Percentiles rank a stretch among this genome's conserved stretches.
These are phyloP conservation scores for Dasyurus viverrinus DNA, from an alignment of 2,113 vertebrate species.

Conservation along the genomic window DNA sequence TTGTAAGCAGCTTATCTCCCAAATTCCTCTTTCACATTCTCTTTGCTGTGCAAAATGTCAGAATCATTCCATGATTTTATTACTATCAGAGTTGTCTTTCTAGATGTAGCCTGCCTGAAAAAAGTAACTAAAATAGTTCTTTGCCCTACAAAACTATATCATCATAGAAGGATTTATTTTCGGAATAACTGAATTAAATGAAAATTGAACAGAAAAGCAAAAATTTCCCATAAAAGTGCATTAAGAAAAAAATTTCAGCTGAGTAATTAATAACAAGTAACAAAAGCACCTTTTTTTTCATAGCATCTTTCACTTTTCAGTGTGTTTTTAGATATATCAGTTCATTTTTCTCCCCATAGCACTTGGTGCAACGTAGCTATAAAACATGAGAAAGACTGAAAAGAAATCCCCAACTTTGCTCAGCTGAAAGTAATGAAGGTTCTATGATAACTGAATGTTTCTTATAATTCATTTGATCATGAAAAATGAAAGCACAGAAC, in stretches of 20 bases:
- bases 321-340: not conserved
- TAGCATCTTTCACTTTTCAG: slow-evolving; percentile 2
- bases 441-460: slow-evolving; percentile 11
- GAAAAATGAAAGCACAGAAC: slow-evolving; percentile 24
- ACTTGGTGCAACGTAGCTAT: not conserved
- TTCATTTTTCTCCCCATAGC: not conserved
- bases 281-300: not conserved
- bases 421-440: not conserved
- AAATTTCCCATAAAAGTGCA: not conserved
- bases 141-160: not conserved
- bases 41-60: slow-evolving; percentile 77
- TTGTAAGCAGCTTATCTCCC: slow-evolving; percentile 81
- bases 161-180: not conserved
- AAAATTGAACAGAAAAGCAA: not conserved
- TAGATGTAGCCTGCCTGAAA: not conserved
- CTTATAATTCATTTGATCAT: not conserved
- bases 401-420: not conserved
- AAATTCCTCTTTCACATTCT: slow-evolving; percentile 81
- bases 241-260: not conserved
- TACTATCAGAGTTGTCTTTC: slow-evolving; percentile 48
- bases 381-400: not conserved
- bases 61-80: slow-evolving; percentile 70
- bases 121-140: slow-evolving; percentile 27
- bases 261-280: not conserved
- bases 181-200: not conserved